These are phyloP conservation scores for Arvicola amphibius DNA, from an alignment of 2,797 vertebrate species.

Conservation along the genomic window DNA sequence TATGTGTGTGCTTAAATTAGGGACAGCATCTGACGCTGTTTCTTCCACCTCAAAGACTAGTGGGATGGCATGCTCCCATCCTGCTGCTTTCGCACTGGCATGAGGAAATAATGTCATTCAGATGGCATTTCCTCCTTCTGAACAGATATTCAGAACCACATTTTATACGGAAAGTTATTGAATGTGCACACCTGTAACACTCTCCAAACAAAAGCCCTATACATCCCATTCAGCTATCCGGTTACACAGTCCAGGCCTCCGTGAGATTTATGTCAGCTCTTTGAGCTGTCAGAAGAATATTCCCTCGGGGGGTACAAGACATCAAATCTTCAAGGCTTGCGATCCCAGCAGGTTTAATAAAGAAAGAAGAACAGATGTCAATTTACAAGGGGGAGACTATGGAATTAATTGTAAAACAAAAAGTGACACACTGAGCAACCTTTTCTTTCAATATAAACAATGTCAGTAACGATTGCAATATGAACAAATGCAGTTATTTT, in stretches of 20 bases:
- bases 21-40: slow-evolving; percentile 71
- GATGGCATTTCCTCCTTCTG: slow-evolving; percentile 49
- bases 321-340: slow-evolving; percentile 69
- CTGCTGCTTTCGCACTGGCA: slow-evolving; percentile 61
- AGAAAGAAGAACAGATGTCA: slow-evolving; percentile 76
- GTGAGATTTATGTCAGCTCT: slow-evolving; percentile 58
- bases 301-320: slow-evolving; percentile 49
- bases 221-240: slow-evolving; percentile 51
- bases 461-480: neutral
- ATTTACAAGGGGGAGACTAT: slow-evolving; percentile 66
- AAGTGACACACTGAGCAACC: slow-evolving; percentile 30
- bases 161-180: slow-evolving; percentile 46
- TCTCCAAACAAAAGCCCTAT: slow-evolving; percentile 51
- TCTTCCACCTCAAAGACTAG: slow-evolving; percentile 68
- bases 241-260: slow-evolving; percentile 40
- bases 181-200: slow-evolving; percentile 56
- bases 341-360: slow-evolving; percentile 76
- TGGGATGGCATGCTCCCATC: slow-evolving; percentile 68
- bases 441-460: slow-evolving; percentile 64
- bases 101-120: slow-evolving; percentile 67
- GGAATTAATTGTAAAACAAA: slow-evolving; percentile 70
- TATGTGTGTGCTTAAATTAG: slow-evolving; percentile 77
- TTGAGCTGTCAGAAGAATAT: slow-evolving; percentile 56
- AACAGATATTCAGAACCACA: slow-evolving; percentile 59
- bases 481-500: neutral